Evolutionary conservation across 2,113 vertebrate species (phyloP).

Genomic region (Lanius ludovicianus): DNA sequence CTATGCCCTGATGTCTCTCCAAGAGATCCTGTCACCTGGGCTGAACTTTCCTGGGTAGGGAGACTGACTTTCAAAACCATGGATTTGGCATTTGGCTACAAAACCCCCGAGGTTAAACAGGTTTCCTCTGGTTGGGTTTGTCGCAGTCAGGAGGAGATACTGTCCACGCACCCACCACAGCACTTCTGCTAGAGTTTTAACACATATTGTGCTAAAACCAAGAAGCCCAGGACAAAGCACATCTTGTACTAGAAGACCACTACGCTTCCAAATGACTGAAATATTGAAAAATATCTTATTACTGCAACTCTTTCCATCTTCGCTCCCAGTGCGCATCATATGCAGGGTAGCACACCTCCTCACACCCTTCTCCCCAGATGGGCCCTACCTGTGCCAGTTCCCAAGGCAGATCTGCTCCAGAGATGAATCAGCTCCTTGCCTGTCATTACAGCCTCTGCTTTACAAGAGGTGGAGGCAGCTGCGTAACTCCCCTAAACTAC

Average conservation of each 20-base stretch:
- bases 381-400: not conserved
- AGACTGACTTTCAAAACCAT: not conserved
- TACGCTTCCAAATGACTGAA: not conserved
- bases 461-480: not conserved
- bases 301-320: not conserved
- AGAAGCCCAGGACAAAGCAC: not conserved
- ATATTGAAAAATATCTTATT: not conserved
- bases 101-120: rapidly evolving
- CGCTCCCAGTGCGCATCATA: not conserved
- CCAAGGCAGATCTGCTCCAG: not conserved
- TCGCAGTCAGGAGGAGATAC: not conserved
- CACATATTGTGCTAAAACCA: not conserved
- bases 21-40: not conserved
- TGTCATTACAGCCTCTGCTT: not conserved
- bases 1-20: not conserved
- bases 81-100: not conserved
- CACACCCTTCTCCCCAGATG: not conserved
- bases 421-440: not conserved
- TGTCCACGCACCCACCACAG: not conserved
- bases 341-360: not conserved
- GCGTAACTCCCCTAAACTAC: not conserved
- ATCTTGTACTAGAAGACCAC: not conserved
- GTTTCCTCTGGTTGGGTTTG: not conserved
- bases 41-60: not conserved
- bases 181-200: not conserved